Evolutionary conservation across 2,888 invertebrate species (phyloP).

Genomic region (Rosalia funebris): DNA sequence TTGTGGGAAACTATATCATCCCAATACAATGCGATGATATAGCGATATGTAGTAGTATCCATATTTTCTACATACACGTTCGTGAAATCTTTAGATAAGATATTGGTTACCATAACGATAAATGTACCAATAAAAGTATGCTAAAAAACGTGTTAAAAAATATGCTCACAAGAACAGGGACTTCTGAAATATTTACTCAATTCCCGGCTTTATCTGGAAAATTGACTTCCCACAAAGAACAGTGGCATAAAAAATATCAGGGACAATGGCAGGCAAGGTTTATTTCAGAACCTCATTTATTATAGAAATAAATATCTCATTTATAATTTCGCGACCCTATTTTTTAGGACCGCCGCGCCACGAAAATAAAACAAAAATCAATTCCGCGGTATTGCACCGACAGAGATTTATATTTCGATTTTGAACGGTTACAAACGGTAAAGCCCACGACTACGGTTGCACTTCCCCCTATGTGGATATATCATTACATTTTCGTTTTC

Average conservation of each 20-base stretch:
- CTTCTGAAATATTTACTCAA: slow-evolving; percentile 11
- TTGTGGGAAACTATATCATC: too few relatives aligned
- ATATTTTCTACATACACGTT: too few relatives aligned
- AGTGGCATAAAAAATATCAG: not conserved
- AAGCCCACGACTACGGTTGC: slow-evolving; percentile 20
- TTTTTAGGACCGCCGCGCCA: not conserved
- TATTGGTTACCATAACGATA: not conserved
- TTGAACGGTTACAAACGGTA: slow-evolving; percentile 36
- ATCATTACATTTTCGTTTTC: slow-evolving; percentile 37
- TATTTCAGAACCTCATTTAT: slow-evolving; percentile 1
- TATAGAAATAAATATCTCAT: slow-evolving; percentile 6
- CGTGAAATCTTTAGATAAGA: too few relatives aligned
- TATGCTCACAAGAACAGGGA: not conserved
- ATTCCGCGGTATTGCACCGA: slow-evolving; percentile 33
- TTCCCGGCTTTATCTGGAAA: not conserved
- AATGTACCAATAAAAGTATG: not conserved
- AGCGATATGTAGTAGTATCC: too few relatives aligned
- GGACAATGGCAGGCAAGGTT: not conserved
- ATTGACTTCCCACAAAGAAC: not conserved
- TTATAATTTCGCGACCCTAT: not conserved
- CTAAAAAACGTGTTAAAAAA: not conserved
- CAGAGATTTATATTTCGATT: slow-evolving; percentile 31
- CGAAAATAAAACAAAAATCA: slow-evolving; percentile 28
- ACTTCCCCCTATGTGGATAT: slow-evolving; percentile 27
- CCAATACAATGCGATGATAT: too few relatives aligned